A percentile compares a stretch with the other conserved stretches of the same genome.
Conservation (phyloP, 1,140 invertebrate genomes). For the Aporrectodea caliginosa region DNA sequence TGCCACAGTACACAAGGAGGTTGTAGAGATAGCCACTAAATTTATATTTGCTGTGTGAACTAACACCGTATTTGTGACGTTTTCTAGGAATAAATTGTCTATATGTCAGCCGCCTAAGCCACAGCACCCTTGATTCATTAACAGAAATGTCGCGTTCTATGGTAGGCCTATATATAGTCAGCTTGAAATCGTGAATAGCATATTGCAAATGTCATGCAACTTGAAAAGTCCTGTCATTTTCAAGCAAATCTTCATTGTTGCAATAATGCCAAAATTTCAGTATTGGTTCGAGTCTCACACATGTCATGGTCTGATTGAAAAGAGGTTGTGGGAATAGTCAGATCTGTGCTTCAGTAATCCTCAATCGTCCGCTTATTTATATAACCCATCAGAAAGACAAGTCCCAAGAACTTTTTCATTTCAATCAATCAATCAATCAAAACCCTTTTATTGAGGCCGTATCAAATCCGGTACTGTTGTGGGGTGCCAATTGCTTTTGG, state of each 20-base stretch:
- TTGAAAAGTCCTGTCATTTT: slow-evolving; percentile 16
- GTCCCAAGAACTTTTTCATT: slow-evolving; percentile 18
- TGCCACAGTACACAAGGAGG: not conserved
- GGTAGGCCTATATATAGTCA: not conserved
- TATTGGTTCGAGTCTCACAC: slow-evolving; percentile 4
- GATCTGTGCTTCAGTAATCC: slow-evolving; percentile 10
- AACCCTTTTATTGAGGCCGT: too few species aligned
- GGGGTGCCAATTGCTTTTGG: too few species aligned
- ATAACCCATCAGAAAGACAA: slow-evolving; percentile 1
- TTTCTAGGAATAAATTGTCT: slow-evolving; percentile 15
- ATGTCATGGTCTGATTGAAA: slow-evolving; percentile 10
- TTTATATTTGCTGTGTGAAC: not conserved
- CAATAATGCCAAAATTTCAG: slow-evolving; percentile 14
- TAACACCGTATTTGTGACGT: slow-evolving; percentile 21
- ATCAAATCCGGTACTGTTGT: too few species aligned
- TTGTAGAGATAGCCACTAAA: not conserved
- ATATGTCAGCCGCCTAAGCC: not conserved
- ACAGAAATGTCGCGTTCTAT: not conserved
- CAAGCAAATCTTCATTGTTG: not conserved
- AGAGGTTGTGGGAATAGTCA: slow-evolving; percentile 1
- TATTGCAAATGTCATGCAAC: not conserved
- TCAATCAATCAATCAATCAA: too few species aligned
- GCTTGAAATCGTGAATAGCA: not conserved
- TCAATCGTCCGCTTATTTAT: not conserved
- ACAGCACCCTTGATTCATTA: not conserved